These are phyloP conservation scores for Heliangelus exortis DNA, from an alignment of 2,797 vertebrate genomes.

Conservation along the genomic window DNA sequence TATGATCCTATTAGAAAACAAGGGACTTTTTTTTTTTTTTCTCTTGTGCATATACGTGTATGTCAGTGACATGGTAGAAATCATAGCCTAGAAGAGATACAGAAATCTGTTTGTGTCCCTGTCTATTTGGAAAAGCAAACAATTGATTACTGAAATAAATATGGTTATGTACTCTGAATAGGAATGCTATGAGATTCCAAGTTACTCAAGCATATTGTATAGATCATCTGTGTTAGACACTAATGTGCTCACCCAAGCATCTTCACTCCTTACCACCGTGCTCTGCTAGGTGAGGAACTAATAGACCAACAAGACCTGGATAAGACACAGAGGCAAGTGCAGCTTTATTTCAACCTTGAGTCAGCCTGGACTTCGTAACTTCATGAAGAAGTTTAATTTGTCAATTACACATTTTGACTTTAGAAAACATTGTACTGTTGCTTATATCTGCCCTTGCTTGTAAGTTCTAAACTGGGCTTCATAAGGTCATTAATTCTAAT, in stretches of 20 bases:
- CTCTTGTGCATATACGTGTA: neutral
- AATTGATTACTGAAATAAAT: neutral
- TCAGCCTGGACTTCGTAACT: neutral
- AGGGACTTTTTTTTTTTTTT: neutral
- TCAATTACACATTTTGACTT: neutral
- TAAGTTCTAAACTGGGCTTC: conserved; percentile 16
- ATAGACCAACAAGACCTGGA: neutral
- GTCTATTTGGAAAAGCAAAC: neutral
- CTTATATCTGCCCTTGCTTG: neutral
- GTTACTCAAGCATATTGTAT: neutral
- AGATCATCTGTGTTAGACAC: neutral
- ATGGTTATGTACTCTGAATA: neutral
- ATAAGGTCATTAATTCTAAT: conserved; percentile 15
- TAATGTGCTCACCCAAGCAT: neutral
- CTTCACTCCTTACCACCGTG: neutral
- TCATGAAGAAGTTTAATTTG: neutral
- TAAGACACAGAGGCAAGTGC: neutral
- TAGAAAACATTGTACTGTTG: neutral
- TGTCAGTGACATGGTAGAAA: neutral
- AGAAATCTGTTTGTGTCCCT: neutral
- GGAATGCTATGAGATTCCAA: neutral
- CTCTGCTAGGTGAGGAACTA: neutral
- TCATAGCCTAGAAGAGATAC: neutral
- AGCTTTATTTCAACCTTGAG: neutral
- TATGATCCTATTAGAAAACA: neutral